A percentile compares a stretch with the other conserved stretches of the same genome.
Evolutionary conservation across 2,797 vertebrate genomes (phyloP).

Genomic region (Dallia pectoralis): DNA sequence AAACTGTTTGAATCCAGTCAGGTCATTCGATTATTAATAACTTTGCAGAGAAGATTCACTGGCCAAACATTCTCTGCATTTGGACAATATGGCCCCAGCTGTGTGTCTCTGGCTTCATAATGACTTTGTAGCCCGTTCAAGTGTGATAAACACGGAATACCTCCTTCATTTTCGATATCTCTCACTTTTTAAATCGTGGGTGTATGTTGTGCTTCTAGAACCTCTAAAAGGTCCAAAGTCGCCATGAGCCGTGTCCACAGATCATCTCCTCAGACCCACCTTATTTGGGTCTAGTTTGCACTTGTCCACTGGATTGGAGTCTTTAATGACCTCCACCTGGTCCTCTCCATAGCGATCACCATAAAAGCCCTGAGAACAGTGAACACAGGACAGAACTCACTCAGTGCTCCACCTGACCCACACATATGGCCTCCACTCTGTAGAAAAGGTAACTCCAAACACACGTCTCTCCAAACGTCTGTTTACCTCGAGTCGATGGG

Average conservation of each 20-base stretch:
- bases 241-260: not conserved
- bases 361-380: constrained; percentile 85
- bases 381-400: not conserved
- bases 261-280: constrained; percentile 52
- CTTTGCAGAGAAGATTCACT: no score
- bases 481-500: constrained; percentile 92
- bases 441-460: not conserved
- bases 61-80: no score
- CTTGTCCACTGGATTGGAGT: constrained; percentile 98
- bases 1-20: no score
- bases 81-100: no score
- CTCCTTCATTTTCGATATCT: no score
- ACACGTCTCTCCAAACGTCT: not conserved
- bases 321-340: constrained; percentile 95
- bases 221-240: no score
- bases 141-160: no score
- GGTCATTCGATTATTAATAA: no score
- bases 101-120: no score
- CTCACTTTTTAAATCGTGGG: no score
- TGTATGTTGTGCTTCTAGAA: no score
- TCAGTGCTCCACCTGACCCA: not conserved
- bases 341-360: constrained; percentile 96
- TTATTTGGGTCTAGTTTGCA: constrained; percentile 97
- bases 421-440: not conserved
- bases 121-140: no score